Base-by-base conservation (phyloP, 2,113 vertebrate genomes). In the Plecturocebus donacophilus region DNA sequence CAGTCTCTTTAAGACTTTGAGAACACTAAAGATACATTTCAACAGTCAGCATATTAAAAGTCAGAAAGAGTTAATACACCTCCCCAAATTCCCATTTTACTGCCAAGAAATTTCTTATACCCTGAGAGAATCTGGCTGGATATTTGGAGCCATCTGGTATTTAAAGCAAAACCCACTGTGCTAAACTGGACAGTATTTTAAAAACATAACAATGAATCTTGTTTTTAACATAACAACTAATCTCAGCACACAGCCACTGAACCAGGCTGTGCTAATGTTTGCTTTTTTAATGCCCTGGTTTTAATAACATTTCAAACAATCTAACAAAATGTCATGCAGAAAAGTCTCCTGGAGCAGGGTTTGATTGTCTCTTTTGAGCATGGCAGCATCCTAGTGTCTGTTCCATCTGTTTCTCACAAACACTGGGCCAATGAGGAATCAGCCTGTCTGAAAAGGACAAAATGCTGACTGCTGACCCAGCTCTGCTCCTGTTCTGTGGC, bases 381-480 rank as follows among this genome's bases (percentile, higher is more conserved):
- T 83, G 2, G 95, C 95, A 52, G 83, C 56, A 87, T 94, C 56
- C 89, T 79, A 40, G 30, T 2, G 64, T 70, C 47, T 47, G 90
- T 32, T 96, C 97, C 98, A 98, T 98, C 97, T 98, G 98, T 77
- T 95, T 90, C 83, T 90, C 92, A n/a, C 32, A 73, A 97, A 76
- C 19, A 66, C 30, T 5, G 45, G 81, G 90, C 93, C 93, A 89
- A 61, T 90, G 88, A 80, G 70, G 52, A 97, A 87, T 27, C 61
- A 81, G 89, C 87, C 81, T 73, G 21, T 83, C 58, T 79, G 64
- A 90, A 52, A 47, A 79, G 54, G 52, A 71, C 91, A 96, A 80
- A 85, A 61, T 45, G 75, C 38, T 77, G 71, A 68, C 77, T 70
- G 64, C 40, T 3, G 2, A 47, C 21, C 58, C 79, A 89, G 86